phyloP scores from a whole-genome alignment of 2,888 invertebrate genomes.

The Machimus atricapillus region DNA sequence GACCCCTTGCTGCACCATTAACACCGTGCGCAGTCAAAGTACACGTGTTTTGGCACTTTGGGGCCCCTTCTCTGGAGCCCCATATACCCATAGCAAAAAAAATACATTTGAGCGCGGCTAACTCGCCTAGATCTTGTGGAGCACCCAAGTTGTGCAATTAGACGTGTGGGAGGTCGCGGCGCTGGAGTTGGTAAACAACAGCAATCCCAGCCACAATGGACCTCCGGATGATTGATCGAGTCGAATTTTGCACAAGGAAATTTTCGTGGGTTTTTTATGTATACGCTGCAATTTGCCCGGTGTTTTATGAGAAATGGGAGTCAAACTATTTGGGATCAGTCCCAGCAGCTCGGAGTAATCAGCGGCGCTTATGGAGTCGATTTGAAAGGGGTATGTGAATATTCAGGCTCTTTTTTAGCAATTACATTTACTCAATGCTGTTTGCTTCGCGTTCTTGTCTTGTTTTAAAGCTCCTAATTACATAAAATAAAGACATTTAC shows the following conservation, averaged over 20 bases:
- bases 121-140: neutral
- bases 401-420: neutral
- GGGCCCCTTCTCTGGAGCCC: neutral
- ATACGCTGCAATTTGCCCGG: neutral
- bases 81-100: too few relatives aligned
- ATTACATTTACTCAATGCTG: neutral
- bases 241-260: neutral
- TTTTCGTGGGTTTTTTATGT: neutral
- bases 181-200: neutral
- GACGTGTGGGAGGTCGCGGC: neutral
- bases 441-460: neutral
- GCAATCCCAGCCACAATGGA: neutral
- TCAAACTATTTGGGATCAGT: neutral
- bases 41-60: conserved; percentile 25
- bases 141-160: neutral
- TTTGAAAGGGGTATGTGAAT: neutral
- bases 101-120: neutral
- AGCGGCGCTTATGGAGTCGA: neutral
- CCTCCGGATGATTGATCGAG: neutral
- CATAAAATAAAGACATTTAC: neutral
- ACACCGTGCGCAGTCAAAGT: neutral
- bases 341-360: neutral
- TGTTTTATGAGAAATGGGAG: neutral
- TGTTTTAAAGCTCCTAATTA: neutral
- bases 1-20: conserved; percentile 17